Conservation (phyloP, 2,888 invertebrate species). For the Trypoxylon attenuatum region DNA sequence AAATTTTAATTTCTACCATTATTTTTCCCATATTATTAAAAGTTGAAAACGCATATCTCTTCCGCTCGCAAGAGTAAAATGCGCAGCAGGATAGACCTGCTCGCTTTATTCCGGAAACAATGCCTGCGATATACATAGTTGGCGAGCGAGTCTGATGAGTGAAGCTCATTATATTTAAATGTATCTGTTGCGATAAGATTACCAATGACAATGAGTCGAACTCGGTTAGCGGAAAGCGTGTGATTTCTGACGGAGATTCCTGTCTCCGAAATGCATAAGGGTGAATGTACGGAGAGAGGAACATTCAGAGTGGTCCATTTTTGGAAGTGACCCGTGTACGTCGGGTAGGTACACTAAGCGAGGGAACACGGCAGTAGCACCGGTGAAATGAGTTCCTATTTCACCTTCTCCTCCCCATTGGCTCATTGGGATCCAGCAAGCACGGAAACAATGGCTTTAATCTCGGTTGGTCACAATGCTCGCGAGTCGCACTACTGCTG, state of each 20-base stretch:
- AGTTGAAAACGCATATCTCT: too few species aligned
- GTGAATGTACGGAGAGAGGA: too few species aligned
- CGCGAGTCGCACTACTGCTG: constrained; percentile 40
- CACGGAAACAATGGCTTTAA: constrained; percentile 58
- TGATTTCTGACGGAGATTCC: too few species aligned
- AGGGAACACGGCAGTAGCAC: constrained; percentile 14
- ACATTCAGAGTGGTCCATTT: too few species aligned
- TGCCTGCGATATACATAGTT: background rate
- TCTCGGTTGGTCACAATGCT: constrained; percentile 56
- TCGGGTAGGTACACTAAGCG: constrained; percentile 11
- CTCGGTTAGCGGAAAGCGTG: too few species aligned
- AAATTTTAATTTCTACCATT: background rate
- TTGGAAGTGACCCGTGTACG: constrained; percentile 39
- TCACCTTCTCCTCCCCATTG: constrained; percentile 21
- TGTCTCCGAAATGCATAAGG: too few species aligned
- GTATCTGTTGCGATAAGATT: too few species aligned
- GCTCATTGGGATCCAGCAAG: constrained; percentile 46
- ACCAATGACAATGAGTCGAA: too few species aligned
- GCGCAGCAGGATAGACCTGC: background rate
- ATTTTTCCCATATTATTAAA: background rate
- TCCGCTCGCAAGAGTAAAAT: background rate
- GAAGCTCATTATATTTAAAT: too few species aligned
- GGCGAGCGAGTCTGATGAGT: too few species aligned
- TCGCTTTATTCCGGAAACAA: background rate
- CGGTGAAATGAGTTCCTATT: constrained; percentile 39